phyloP scores from a whole-genome alignment of 2,113 vertebrate species.

The Raja brachyura region DNA sequence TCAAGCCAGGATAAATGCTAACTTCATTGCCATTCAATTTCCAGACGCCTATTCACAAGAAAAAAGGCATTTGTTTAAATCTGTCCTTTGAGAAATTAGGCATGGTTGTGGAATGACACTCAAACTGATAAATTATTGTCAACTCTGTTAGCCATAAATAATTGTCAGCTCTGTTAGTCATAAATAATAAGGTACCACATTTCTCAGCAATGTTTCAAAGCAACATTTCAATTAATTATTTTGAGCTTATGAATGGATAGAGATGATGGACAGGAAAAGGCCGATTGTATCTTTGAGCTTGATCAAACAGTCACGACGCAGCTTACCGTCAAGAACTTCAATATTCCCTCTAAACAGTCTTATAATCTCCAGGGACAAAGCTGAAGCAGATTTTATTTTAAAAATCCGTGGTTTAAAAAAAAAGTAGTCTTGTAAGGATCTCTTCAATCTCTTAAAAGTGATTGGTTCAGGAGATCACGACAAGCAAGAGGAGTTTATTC shows the following conservation, averaged over 20 bases:
- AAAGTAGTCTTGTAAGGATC: background rate
- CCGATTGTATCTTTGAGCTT: too few species aligned
- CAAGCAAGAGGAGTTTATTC: background rate
- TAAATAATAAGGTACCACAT: background rate
- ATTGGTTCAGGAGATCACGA: background rate
- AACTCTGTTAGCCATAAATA: background rate
- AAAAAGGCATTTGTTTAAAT: background rate
- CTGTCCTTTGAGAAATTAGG: constrained; percentile 18
- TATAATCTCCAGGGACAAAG: background rate
- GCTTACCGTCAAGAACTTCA: background rate
- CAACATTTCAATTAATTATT: background rate
- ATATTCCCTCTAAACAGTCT: background rate
- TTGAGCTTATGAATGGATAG: background rate
- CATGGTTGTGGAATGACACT: background rate
- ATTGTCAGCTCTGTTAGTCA: background rate
- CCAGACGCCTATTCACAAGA: background rate
- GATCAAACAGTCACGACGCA: background rate
- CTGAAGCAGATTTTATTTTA: background rate
- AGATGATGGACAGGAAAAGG: background rate
- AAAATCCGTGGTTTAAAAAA: background rate
- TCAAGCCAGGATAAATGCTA: background rate
- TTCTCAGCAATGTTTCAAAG: constrained; percentile 1
- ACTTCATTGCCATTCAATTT: constrained; percentile 6
- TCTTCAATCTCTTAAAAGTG: background rate
- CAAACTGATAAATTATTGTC: constrained; percentile 12